Percentiles rank a stretch among this genome's conserved stretches.
These are phyloP conservation scores for Epizoanthus rinbou DNA, from an alignment of 92 coral and sea anemone genomes.

Conservation along the genomic window DNA sequence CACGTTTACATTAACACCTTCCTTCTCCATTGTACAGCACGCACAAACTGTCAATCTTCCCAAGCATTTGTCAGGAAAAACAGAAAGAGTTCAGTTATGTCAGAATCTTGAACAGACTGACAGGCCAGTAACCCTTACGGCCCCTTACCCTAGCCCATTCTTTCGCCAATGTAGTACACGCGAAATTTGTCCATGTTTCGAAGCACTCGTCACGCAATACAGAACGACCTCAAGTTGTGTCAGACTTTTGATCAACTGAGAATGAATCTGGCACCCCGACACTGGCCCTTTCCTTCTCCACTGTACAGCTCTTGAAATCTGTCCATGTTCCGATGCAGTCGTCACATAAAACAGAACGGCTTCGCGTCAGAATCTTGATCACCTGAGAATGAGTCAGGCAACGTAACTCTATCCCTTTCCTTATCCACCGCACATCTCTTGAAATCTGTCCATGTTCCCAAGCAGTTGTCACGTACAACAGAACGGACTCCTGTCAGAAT, in stretches of 20 bases:
- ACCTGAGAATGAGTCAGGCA: neutral
- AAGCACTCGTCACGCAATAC: neutral
- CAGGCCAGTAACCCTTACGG: too few species aligned
- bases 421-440: neutral
- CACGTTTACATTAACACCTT: conserved; percentile 34
- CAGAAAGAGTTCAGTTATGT: too few species aligned
- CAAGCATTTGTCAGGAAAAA: too few species aligned
- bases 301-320: conserved; percentile 47
- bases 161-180: neutral
- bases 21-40: conserved; percentile 86
- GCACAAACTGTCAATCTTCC: neutral
- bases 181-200: neutral
- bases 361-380: neutral
- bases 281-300: conserved; percentile 50
- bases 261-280: neutral
- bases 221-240: neutral
- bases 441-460: neutral
- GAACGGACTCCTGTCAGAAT: neutral
- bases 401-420: neutral
- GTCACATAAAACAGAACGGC: neutral
- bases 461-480: neutral
- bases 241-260: conserved; percentile 2
- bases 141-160: conserved; percentile 1
- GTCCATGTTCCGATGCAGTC: conserved; percentile 59
- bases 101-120: too few species aligned